Evolutionary conservation across 2,797 vertebrate species (phyloP).

Genomic region (Danio aesculapii): DNA sequence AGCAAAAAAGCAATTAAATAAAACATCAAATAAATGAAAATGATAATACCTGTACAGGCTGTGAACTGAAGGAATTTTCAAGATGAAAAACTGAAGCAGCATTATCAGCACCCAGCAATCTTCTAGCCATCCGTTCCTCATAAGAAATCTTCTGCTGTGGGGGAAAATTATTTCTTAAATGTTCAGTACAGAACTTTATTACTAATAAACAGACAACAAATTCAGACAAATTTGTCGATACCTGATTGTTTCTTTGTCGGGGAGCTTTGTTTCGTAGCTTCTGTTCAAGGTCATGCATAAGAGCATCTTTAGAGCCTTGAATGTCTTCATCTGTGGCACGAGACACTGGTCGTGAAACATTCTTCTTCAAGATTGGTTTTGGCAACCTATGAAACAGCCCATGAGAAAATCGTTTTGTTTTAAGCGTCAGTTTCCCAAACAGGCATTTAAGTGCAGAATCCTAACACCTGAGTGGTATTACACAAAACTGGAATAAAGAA

Average conservation of each 20-base stretch:
- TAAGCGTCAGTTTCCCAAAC: no score
- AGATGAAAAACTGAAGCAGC: slow-evolving; percentile 86
- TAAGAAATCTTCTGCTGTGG: slow-evolving; percentile 87
- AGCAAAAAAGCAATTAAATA: no score
- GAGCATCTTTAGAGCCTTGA: slow-evolving; percentile 93
- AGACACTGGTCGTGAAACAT: slow-evolving; percentile 76
- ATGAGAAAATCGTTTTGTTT: not conserved
- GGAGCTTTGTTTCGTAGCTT: slow-evolving; percentile 91
- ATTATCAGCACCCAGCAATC: slow-evolving; percentile 90
- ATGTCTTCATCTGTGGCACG: slow-evolving; percentile 91
- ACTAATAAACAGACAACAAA: not conserved
- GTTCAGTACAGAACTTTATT: not conserved
- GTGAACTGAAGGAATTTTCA: slow-evolving; percentile 77
- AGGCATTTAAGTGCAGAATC: no score
- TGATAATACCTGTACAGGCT: slow-evolving; percentile 82
- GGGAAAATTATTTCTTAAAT: not conserved
- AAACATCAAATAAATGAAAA: not conserved
- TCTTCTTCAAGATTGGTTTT: slow-evolving; percentile 85
- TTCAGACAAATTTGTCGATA: slow-evolving; percentile 50
- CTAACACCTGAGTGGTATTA: no score
- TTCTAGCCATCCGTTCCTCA: slow-evolving; percentile 95
- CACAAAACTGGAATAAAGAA: no score
- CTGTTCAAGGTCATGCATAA: slow-evolving; percentile 96
- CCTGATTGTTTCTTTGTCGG: slow-evolving; percentile 89
- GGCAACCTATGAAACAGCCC: slow-evolving; percentile 79